Evolutionary conservation across 23 tunicate species (phyloP).

Genomic region (Phallusia fumigata): DNA sequence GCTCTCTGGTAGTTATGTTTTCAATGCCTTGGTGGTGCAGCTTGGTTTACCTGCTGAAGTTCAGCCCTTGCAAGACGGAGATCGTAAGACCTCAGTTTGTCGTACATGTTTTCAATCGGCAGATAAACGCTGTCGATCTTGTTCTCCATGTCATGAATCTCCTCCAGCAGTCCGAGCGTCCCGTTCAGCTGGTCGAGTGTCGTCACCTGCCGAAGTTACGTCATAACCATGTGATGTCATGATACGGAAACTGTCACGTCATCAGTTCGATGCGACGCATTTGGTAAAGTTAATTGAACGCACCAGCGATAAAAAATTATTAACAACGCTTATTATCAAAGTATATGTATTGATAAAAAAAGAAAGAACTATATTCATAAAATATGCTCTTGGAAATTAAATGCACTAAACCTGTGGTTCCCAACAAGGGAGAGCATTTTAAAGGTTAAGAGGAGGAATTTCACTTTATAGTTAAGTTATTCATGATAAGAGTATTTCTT

Average conservation of each 20-base stretch:
- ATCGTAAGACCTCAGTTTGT: constrained; percentile 71
- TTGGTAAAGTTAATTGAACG: too few relatives aligned
- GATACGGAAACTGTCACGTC: not conserved
- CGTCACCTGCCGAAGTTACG: constrained; percentile 41
- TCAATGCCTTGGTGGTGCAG: too few relatives aligned
- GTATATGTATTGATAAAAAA: too few relatives aligned
- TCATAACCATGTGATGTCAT: not conserved
- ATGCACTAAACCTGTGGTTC: not conserved
- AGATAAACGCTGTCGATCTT: constrained; percentile 88
- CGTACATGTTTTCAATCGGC: constrained; percentile 92
- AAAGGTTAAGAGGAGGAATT: too few relatives aligned
- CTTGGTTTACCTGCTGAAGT: constrained; percentile 48
- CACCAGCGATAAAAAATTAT: too few relatives aligned
- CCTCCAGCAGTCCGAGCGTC: constrained; percentile 76
- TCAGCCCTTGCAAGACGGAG: constrained; percentile 79
- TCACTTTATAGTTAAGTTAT: too few relatives aligned
- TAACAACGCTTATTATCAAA: too few relatives aligned
- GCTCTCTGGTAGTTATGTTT: too few relatives aligned
- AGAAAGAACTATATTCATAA: too few relatives aligned
- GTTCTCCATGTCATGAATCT: constrained; percentile 94
- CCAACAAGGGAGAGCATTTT: not conserved
- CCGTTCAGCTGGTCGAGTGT: constrained; percentile 87
- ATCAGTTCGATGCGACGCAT: too few relatives aligned
- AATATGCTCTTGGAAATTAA: too few relatives aligned
- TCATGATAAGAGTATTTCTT: too few relatives aligned